phyloP scores from a whole-genome alignment of 2,113 vertebrate species.

The Callionymus lyra region DNA sequence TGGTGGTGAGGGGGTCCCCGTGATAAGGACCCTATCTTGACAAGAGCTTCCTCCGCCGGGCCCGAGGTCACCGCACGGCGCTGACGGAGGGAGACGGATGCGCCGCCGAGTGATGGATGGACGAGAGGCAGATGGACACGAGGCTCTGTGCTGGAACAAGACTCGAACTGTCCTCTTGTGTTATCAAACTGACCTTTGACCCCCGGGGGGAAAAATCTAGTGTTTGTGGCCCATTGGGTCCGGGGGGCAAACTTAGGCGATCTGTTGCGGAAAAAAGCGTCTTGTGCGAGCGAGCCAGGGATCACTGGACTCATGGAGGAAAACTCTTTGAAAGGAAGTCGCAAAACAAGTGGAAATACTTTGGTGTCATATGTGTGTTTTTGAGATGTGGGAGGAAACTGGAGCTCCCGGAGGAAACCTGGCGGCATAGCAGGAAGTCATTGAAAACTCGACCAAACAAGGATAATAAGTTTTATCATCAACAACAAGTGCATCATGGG shows the following conservation, averaged over 20 bases:
- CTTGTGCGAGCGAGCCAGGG: too few species aligned
- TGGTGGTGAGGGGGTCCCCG: constrained; percentile 45
- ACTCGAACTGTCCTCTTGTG: constrained; percentile 38
- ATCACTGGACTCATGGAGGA: too few species aligned
- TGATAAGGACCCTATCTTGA: constrained; percentile 66
- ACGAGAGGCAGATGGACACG: constrained; percentile 31
- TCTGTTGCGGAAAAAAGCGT: too few species aligned
- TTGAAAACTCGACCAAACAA: too few species aligned
- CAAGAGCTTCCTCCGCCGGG: constrained; percentile 59
- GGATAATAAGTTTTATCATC: too few species aligned
- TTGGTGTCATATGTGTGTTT: too few species aligned
- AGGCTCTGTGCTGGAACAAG: constrained; percentile 43
- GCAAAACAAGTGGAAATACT: too few species aligned
- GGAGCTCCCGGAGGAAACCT: not conserved
- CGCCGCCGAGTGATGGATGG: constrained; percentile 36
- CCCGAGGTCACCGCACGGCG: constrained; percentile 41
- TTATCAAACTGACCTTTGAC: constrained; percentile 55
- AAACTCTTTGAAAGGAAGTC: too few species aligned
- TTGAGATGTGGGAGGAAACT: not conserved
- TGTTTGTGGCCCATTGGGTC: too few species aligned
- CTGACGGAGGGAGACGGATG: constrained; percentile 54
- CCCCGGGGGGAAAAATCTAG: constrained; percentile 1
- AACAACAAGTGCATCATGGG: too few species aligned
- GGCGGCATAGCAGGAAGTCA: not conserved
- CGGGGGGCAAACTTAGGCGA: too few species aligned